A percentile compares a stretch with the other conserved stretches of the same genome.
Conservation (phyloP, 2,113 vertebrate genomes). For the Nibea coibor region DNA sequence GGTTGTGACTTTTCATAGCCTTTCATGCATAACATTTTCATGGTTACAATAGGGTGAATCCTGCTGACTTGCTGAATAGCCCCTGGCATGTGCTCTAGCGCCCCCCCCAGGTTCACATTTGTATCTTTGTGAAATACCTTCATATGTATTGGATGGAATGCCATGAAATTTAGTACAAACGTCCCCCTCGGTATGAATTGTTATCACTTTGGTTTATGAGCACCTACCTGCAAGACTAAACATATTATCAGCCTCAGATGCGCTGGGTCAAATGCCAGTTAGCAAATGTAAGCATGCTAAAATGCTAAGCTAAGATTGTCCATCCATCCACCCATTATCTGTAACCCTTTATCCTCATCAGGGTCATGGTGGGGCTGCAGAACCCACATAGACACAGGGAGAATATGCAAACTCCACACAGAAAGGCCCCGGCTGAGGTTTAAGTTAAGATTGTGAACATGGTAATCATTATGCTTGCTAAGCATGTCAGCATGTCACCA, state of each 20-base stretch:
- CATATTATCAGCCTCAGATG: not conserved
- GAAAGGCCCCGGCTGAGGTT: too few relatives aligned
- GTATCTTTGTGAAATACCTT: not conserved
- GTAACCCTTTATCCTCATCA: too few relatives aligned
- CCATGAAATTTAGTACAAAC: not conserved
- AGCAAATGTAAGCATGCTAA: not conserved
- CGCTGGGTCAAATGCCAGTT: not conserved
- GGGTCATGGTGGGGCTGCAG: too few relatives aligned
- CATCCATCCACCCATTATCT: too few relatives aligned
- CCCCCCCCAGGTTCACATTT: not conserved
- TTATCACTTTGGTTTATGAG: not conserved
- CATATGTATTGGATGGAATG: not conserved
- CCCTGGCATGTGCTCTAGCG: not conserved
- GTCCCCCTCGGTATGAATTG: not conserved
- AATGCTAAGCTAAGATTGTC: too few relatives aligned
- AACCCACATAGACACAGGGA: too few relatives aligned
- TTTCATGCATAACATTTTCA: too few relatives aligned
- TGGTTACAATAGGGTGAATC: too few relatives aligned
- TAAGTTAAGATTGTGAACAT: not conserved
- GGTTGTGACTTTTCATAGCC: too few relatives aligned
- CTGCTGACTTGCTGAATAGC: not conserved
- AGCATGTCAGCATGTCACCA: not conserved
- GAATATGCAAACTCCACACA: too few relatives aligned
- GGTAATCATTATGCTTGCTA: not conserved
- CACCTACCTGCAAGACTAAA: not conserved